Evolutionary conservation across 1,140 invertebrate genomes (phyloP), one percentile per base, ranked within the genome.

Genomic region (Heliconius hermathena): DNA sequence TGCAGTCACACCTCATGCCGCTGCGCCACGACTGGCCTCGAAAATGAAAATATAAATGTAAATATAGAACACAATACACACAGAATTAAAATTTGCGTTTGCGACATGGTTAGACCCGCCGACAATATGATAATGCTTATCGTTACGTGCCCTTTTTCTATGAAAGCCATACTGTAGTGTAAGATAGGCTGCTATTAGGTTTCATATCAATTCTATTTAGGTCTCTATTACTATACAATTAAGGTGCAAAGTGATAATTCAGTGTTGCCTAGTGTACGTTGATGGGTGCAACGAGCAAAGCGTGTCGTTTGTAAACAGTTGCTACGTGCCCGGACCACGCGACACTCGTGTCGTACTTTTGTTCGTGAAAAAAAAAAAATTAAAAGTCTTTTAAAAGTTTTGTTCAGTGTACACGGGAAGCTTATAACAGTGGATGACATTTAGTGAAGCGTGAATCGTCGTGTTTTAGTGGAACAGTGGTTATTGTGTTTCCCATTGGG

Each of bases 281-380:
- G 82, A 77, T 78, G 76, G 73, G 73, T 76, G 88, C 87, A 87
- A 83, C 81, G 89, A 76, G 82, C 82, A 77, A 80, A 77, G 83
- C 78, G 82, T 81, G 75, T 76, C 81, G 77, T 90, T 89, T 86
- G 91, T 92, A 90, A 90, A 90, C 91, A 93, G 87, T 90, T 86
- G 87, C 83, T 84, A 86, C 83, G 84, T 81, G 85, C 81, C 80
- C 84, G 87, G 76, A 85, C 77, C 79, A 84, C 87, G 86, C 82
- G 84, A 84, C 83, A 79, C 85, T 87, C 85, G 85, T 81, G 46
- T 74, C 75, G 81, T 73, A 38, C 73, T 71, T 60, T 71, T 73
- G 73, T 74, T 71, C 72, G 73, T 66, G 57, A 9, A 72, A 72
- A 72, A 81, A 76, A 49, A 76, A 29, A 66, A 22, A 66, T 29